Evolutionary conservation across 92 coral and sea anemone genomes (phyloP).

Genomic region (Chrysogorgia sp.): DNA sequence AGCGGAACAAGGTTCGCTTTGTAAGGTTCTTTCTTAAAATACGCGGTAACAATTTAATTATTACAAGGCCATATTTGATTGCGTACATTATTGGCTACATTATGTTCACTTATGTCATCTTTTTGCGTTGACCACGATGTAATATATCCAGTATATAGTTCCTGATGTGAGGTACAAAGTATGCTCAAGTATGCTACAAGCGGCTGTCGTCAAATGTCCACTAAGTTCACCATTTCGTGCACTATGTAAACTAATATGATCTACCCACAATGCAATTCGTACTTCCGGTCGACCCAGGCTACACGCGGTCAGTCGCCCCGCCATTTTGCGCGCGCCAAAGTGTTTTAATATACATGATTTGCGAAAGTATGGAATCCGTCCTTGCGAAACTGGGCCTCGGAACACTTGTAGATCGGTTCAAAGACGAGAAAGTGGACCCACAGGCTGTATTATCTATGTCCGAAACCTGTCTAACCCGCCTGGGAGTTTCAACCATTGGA

Average conservation of each 20-base stretch:
- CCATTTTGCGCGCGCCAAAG: not conserved
- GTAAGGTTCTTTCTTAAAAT: too few species aligned
- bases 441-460: slow-evolving; percentile 39
- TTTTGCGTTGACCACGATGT: not conserved
- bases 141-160: slow-evolving; percentile 35
- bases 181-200: not conserved
- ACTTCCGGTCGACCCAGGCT: slow-evolving; percentile 17
- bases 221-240: not conserved
- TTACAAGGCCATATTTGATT: too few species aligned
- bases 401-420: slow-evolving; percentile 19
- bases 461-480: slow-evolving; percentile 39
- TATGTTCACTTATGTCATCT: too few species aligned
- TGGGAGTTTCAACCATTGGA: slow-evolving; percentile 57
- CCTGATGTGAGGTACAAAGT: slow-evolving; percentile 8
- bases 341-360: not conserved
- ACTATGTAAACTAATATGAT: slow-evolving; percentile 4
- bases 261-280: slow-evolving; percentile 38
- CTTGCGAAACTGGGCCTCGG: slow-evolving; percentile 14
- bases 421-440: slow-evolving; percentile 41
- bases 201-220: too few species aligned
- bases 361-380: slow-evolving; percentile 23
- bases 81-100: too few species aligned
- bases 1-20: slow-evolving; percentile 14
- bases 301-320: not conserved
- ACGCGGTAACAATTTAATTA: too few species aligned